Conservation (phyloP, 2,113 vertebrate genomes). For the Haliaeetus leucogaster region DNA sequence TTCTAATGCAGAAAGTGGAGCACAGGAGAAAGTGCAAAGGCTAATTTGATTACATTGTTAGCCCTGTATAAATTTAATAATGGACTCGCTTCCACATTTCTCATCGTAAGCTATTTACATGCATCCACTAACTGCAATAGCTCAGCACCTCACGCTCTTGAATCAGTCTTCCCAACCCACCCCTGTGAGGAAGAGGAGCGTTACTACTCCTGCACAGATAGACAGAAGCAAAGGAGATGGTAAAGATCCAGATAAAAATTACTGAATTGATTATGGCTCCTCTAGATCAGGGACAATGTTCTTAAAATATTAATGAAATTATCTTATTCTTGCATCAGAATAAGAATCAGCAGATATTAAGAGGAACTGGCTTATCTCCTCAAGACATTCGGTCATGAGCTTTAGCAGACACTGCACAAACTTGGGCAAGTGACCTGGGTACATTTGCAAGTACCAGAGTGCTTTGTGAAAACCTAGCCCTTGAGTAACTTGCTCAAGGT, state of each 20-base stretch:
- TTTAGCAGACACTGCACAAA: neutral
- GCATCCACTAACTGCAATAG: neutral
- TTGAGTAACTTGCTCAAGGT: constrained; percentile 12
- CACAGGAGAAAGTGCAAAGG: constrained; percentile 56
- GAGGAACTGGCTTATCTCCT: neutral
- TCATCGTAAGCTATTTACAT: constrained; percentile 21
- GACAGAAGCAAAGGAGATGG: neutral
- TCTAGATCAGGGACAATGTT: neutral
- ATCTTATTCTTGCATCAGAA: neutral
- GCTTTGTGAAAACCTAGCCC: neutral
- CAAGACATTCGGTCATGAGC: neutral
- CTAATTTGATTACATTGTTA: constrained; percentile 64
- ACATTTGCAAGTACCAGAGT: neutral
- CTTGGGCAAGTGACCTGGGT: neutral
- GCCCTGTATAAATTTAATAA: constrained; percentile 59
- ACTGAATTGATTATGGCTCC: neutral
- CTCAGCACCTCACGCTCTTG: neutral
- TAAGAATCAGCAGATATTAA: neutral
- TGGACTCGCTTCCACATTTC: constrained; percentile 21
- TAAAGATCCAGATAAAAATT: neutral
- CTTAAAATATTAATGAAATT: neutral
- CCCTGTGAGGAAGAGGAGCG: neutral
- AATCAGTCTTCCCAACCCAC: neutral
- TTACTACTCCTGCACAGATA: neutral
- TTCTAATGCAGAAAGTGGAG: constrained; percentile 39